Base-by-base conservation (phyloP, 92 coral and sea anemone genomes). In the Isaurus tuberculatus region DNA sequence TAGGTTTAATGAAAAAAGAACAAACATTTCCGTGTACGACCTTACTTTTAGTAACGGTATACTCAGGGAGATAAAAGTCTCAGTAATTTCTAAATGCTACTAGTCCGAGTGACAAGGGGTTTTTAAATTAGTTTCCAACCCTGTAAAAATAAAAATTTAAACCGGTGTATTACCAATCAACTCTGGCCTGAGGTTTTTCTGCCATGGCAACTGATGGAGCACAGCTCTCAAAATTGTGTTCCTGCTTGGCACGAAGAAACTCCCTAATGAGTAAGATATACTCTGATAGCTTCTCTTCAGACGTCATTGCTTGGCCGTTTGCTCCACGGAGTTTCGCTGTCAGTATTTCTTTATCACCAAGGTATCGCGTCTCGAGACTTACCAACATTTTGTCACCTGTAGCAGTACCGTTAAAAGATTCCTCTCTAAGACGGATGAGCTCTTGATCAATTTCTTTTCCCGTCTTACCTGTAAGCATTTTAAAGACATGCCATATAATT, bases 131-230 rank as follows among this genome's bases (percentile, higher is more conserved):
- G n/a, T 40, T 3, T 40, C 10, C 7, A 40, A 3, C 8, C 3
- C 9, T 84, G 85, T 49, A 81, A 72, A 27, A 79, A 74, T 23
- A 16, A n/a, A 27, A 19, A 65, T 25, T 13, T 22, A 11, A 25
- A 27, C 5, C 7, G 11, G 0, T 37, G n/a, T 5, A 32, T 20
- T 65, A 93, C 97, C 97, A 85, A 44, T 92, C 88, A 51, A 90
- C 57, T 34, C 91, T 86, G 2, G 79, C 80, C 57, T 84, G 85
- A 17, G 88, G 80, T 27, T 85, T 83, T 83, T 95, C 98, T 19
- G 98, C 98, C 10, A 95, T 73, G 13, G 95, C 98, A 74, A 92
- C 89, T 66, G 95, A 89, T 30, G 84, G 83, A 22, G 90, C 94
- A 20, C 96, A 87, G 48, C 91, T 83, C 66, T 86, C 90, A 70